phyloP scores from a whole-genome alignment of 2,113 vertebrate genomes.

The Myotis brandtii region DNA sequence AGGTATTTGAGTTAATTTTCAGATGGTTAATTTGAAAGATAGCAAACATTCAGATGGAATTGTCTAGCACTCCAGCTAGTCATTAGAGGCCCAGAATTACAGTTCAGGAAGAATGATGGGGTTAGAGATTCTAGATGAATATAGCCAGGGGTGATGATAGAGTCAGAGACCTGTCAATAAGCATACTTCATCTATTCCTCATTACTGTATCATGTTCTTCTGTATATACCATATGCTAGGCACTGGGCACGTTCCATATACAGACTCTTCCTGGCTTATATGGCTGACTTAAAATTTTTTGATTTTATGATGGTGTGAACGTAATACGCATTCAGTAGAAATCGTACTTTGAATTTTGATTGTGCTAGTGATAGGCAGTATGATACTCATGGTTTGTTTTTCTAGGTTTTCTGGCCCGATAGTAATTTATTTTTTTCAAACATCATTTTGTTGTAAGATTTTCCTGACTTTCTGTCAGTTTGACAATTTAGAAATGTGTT shows the following conservation, averaged over 20 bases:
- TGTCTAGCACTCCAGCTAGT: background rate
- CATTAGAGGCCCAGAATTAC: background rate
- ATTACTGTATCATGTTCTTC: background rate
- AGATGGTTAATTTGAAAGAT: background rate
- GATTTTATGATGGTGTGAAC: background rate
- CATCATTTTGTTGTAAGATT: constrained; percentile 28
- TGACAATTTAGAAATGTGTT: constrained; percentile 31
- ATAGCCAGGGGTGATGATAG: background rate
- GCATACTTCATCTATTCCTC: background rate
- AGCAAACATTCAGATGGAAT: background rate
- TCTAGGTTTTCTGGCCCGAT: background rate
- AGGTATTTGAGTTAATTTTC: constrained; percentile 36
- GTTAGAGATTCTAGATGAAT: background rate
- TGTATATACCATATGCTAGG: background rate
- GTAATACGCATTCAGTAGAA: background rate
- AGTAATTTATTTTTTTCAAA: background rate
- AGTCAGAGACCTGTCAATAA: background rate
- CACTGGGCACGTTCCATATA: background rate
- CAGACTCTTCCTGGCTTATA: background rate
- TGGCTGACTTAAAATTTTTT: background rate
- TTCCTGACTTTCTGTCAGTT: constrained; percentile 10
- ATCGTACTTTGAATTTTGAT: background rate
- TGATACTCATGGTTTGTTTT: background rate
- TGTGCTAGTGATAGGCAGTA: background rate
- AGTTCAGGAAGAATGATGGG: background rate